Evolutionary conservation across 2,888 invertebrate genomes (phyloP), one percentile per base, ranked within the genome.

Genomic region (Malacosoma neustria): DNA sequence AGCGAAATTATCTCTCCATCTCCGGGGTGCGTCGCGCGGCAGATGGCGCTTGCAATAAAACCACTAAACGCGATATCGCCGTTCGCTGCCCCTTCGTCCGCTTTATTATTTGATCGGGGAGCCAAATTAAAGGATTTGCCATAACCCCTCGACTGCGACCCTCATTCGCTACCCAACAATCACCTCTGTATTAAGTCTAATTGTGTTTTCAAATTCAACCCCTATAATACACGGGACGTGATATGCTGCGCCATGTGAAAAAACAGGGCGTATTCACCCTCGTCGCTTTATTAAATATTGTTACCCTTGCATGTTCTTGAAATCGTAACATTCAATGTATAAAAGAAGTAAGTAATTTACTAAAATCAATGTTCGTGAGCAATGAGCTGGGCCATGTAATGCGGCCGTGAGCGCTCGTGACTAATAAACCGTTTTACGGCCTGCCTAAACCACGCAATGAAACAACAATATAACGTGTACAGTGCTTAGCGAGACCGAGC

Each of bases 101-200:
- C 80, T 80, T 77, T 84, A 84, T 84, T 82, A 81, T 85, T 85
- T 81, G 84, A 84, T 84, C 81, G 85, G 77, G 79, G 82, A 82
- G 77, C 77, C 82, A 85, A 85, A 85, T 85, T 85, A 85, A 85
- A 85, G 85, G 85, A 85, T 85, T 85, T 81, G 67, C 72, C 65
- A 69, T 76, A 76, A 75, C 77, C 81, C 81, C 80, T 79, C 76
- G 70, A 53, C 49, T 46, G 59, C 70, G 75, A 79, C 84, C 85
- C 82, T 76, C 76, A 67, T 73, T 64, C 62, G 74, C 73, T 22
- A 22, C 22, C 22, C 75, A 72, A 81, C 85, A 81, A 85, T 85
- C 85, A 85, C 85, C 85, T 82, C 84, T 84, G 84, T 85, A 85
- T 85, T 85, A 85, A 82, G 77, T 84, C 82, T 85, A 85, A 85